Evolutionary conservation across 2,888 invertebrate species (phyloP), one percentile per base, ranked within the genome.

Genomic region (Cactoblastis cactorum): DNA sequence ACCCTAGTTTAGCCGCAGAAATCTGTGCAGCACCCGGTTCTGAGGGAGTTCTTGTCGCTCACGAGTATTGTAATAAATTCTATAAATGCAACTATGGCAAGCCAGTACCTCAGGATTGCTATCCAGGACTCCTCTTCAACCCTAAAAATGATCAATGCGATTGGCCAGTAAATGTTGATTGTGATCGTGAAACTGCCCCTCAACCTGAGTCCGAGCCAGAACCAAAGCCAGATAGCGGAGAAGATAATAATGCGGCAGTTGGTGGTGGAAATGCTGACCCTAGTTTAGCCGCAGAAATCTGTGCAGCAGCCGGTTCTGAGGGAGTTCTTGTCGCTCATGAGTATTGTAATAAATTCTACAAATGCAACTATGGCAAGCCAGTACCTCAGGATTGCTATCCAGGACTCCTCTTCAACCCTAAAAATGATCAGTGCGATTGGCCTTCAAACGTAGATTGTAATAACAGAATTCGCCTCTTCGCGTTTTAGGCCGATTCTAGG

Each of bases 81-180:
- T 49, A 49, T 14, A 24, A 39, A 41, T 80, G 80, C 28, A 22
- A 19, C 9, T 12, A 60, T 22, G 68, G 75, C 3, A 11, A 37
- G 6, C 71, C 75, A 1, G 58, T 75, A 0, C 41, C 64, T 0
- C 2, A 62, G 3, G 43, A 1, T 3, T 80, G 80, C 34, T 61
- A 65, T 1, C 50, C 41, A 3, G 52, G 49, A 12, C 62, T 76
- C 5, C 48, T 71, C 5, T 80, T 62, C 53, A 71, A 77, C 50
- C 65, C 69, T 0, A 18, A 49, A 0, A 59, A 28, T 0, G 55
- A 70, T 41, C 51, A 52, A 18, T 80, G 80, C 50, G 78, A 78
- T 45, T 77, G 72, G 72, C 65, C 74, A 0, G 32, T 57, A 0
- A 63, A 67, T 39, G 77, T 80, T 1, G 53, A 66, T 0, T 81